These are phyloP conservation scores for Mormyrus hasselquistii DNA, from an alignment of 2,797 vertebrate genomes.

Conservation along the genomic window DNA sequence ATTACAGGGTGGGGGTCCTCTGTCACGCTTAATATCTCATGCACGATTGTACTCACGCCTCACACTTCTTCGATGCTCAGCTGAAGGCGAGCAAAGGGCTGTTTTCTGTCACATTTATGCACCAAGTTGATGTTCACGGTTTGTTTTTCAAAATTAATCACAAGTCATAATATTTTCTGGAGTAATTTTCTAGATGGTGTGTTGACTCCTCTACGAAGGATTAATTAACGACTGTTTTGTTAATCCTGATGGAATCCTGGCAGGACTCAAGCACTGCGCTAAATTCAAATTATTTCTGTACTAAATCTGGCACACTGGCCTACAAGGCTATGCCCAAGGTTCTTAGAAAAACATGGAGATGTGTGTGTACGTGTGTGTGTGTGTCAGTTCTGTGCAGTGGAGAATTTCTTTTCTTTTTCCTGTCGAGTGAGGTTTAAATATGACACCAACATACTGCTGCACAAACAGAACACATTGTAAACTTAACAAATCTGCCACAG, in stretches of 20 bases:
- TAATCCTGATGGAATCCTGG: conserved; percentile 21
- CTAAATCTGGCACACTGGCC: conserved; percentile 15
- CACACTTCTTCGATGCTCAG: neutral
- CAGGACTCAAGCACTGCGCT: conserved; percentile 28
- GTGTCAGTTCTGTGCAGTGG: neutral
- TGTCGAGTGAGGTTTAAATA: neutral
- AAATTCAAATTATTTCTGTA: neutral
- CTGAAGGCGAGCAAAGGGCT: neutral
- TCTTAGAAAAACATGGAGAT: conserved; percentile 6
- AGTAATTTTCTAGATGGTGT: conserved; percentile 14
- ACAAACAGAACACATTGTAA: neutral
- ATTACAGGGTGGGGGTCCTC: neutral
- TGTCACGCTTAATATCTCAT: neutral
- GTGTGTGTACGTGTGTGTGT: neutral
- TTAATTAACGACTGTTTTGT: conserved; percentile 16
- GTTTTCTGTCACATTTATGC: neutral
- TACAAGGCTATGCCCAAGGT: neutral
- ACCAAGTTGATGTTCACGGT: neutral
- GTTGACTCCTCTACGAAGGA: conserved; percentile 12
- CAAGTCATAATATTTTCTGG: neutral
- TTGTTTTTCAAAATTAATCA: neutral
- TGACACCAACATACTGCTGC: neutral
- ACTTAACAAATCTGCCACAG: neutral
- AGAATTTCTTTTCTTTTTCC: neutral
- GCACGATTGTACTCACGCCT: neutral